Percentiles rank a stretch among this genome's conserved stretches.
These are phyloP conservation scores for Dysidea cf. avara DNA, from an alignment of 37 sponge, comb jelly and placozoan genomes.

Conservation along the genomic window DNA sequence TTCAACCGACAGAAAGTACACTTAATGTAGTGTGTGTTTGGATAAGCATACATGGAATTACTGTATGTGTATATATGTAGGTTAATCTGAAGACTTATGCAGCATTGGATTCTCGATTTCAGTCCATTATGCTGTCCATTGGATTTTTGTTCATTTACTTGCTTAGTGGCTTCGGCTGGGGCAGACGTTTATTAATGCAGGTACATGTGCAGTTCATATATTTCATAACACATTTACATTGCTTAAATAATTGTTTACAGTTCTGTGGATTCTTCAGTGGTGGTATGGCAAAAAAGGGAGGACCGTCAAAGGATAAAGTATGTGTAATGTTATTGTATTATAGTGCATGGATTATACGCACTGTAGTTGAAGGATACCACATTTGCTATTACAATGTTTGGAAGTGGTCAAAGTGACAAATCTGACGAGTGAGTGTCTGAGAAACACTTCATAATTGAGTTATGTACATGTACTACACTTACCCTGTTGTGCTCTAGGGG, in stretches of 20 bases:
- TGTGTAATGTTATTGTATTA: conserved; percentile 12
- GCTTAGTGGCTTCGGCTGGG: background rate
- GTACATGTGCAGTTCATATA: background rate
- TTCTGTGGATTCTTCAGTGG: conserved; percentile 58
- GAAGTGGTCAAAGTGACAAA: conserved; percentile 48
- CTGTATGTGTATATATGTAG: conserved; percentile 22
- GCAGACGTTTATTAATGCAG: background rate
- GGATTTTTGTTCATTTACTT: conserved; percentile 15
- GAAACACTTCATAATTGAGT: no score
- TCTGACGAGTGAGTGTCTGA: conserved; percentile 35
- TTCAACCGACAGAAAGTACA: no score
- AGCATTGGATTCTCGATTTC: conserved; percentile 19
- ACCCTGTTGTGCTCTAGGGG: no score
- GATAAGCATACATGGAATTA: background rate
- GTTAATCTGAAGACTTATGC: conserved; percentile 36
- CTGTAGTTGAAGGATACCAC: conserved; percentile 47
- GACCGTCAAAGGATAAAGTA: conserved; percentile 53
- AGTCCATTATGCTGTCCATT: conserved; percentile 16
- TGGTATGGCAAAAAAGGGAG: conserved; percentile 35
- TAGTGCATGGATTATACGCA: background rate
- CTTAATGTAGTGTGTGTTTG: no score
- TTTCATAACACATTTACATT: background rate
- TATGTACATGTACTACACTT: no score
- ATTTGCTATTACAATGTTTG: conserved; percentile 47
- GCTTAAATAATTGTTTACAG: no score